phyloP scores from a whole-genome alignment of 2,888 invertebrate genomes.

The Dolichopus griseipennis region DNA sequence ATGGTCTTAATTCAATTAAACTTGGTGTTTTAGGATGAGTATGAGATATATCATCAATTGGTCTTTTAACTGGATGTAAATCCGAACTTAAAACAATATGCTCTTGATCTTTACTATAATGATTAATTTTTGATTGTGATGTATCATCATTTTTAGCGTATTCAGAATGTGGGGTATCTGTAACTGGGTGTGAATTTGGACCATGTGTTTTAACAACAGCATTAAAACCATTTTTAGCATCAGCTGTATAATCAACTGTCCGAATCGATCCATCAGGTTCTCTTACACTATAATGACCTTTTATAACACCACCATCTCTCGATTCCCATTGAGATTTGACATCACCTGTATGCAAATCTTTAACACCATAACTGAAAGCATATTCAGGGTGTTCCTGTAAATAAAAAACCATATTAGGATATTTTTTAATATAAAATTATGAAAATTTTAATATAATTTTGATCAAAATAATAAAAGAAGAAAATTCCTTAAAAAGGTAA shows the following conservation, averaged over 20 bases:
- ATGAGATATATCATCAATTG: slow-evolving; percentile 36
- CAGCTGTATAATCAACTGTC: slow-evolving; percentile 50
- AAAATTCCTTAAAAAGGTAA: too few species aligned
- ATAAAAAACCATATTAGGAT: slow-evolving; percentile 14
- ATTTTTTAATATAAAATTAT: background rate
- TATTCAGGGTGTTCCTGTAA: slow-evolving; percentile 47
- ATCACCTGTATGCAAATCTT: slow-evolving; percentile 50
- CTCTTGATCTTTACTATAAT: slow-evolving; percentile 42
- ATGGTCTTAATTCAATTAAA: slow-evolving; percentile 38
- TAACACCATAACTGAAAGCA: slow-evolving; percentile 51
- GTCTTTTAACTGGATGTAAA: slow-evolving; percentile 32
- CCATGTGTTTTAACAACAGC: slow-evolving; percentile 48
- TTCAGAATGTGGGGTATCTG: slow-evolving; percentile 34
- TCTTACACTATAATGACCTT: slow-evolving; percentile 54
- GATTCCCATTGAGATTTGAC: slow-evolving; percentile 53
- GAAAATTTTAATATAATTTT: background rate
- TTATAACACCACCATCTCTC: slow-evolving; percentile 47
- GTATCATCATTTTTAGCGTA: slow-evolving; percentile 31
- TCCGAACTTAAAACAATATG: slow-evolving; percentile 42
- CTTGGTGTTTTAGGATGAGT: slow-evolving; percentile 38
- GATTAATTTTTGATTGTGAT: slow-evolving; percentile 44
- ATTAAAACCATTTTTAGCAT: slow-evolving; percentile 48
- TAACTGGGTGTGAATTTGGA: slow-evolving; percentile 40
- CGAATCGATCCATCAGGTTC: slow-evolving; percentile 57
- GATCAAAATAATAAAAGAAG: too few species aligned